Conservation (phyloP, 2,113 vertebrate genomes). For the Nibea albiflora region DNA sequence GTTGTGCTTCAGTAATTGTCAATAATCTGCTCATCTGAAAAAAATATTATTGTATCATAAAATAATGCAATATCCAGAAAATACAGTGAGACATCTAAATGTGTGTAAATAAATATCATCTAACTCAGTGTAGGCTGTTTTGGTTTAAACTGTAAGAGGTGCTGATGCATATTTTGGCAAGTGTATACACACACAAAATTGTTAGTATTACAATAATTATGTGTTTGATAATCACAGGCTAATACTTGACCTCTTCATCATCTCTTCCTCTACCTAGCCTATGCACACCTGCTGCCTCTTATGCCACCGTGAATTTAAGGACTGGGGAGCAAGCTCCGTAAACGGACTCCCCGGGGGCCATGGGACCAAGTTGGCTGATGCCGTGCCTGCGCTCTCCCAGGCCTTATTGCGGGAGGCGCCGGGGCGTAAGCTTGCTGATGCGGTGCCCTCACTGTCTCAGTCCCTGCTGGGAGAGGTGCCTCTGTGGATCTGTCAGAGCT, state of each 20-base stretch:
- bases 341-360: constrained; percentile 91
- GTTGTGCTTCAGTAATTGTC: not conserved
- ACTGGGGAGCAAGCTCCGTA: constrained; percentile 92
- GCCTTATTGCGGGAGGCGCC: constrained; percentile 94
- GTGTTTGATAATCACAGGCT: not conserved
- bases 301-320: constrained; percentile 96
- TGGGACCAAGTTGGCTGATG: constrained; percentile 89
- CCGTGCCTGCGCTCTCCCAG: constrained; percentile 94
- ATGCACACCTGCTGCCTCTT: constrained; percentile 98
- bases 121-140: not conserved
- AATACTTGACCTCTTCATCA: constrained; percentile 37
- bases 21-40: not conserved
- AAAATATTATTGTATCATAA: not conserved
- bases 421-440: constrained; percentile 90
- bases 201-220: not conserved
- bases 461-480: constrained; percentile 97
- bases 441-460: constrained; percentile 95
- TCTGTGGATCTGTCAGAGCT: constrained; percentile 99
- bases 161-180: not conserved
- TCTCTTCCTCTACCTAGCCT: constrained; percentile 81
- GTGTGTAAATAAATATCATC: not conserved
- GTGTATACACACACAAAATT: not conserved
- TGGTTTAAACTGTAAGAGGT: not conserved
- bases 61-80: not conserved
- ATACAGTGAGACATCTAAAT: not conserved